Evolutionary conservation across 2,797 vertebrate species (phyloP).

Genomic region (Oreochromis mossambicus): DNA sequence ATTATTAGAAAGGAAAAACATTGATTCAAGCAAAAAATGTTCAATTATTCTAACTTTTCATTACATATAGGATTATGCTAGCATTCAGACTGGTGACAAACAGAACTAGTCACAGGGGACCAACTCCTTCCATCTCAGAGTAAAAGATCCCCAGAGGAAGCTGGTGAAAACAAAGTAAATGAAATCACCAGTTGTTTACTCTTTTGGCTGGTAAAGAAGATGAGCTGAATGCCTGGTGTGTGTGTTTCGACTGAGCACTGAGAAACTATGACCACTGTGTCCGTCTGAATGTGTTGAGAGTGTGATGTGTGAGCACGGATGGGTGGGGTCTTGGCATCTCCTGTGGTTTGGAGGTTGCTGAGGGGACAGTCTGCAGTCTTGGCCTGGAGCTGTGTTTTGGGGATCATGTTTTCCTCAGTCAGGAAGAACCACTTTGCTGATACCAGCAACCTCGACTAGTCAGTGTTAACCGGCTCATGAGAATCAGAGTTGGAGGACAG

Average conservation of each 20-base stretch:
- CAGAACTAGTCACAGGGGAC: background rate
- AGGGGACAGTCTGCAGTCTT: constrained; percentile 48
- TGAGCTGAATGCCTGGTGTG: background rate
- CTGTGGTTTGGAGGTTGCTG: constrained; percentile 19
- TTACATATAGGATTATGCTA: background rate
- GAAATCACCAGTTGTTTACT: constrained; percentile 26
- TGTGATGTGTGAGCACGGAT: background rate
- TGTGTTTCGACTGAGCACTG: background rate
- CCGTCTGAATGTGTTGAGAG: background rate
- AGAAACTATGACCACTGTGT: background rate
- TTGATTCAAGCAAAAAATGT: background rate
- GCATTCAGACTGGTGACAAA: background rate
- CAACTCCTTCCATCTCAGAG: background rate
- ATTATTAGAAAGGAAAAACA: background rate
- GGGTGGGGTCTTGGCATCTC: constrained; percentile 6
- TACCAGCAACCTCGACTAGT: constrained; percentile 18
- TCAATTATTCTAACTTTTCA: background rate
- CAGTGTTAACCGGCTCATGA: constrained; percentile 35
- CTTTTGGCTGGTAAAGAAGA: background rate
- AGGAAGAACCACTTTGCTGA: constrained; percentile 63
- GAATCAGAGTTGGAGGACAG: constrained; percentile 27
- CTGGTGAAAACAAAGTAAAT: constrained; percentile 12
- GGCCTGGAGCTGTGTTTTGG: constrained; percentile 35
- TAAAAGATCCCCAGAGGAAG: background rate
- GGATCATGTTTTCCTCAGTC: constrained; percentile 70